Percentiles rank a stretch among this genome's conserved stretches.
Evolutionary conservation across 2,113 vertebrate genomes (phyloP).

Genomic region (Parus major): DNA sequence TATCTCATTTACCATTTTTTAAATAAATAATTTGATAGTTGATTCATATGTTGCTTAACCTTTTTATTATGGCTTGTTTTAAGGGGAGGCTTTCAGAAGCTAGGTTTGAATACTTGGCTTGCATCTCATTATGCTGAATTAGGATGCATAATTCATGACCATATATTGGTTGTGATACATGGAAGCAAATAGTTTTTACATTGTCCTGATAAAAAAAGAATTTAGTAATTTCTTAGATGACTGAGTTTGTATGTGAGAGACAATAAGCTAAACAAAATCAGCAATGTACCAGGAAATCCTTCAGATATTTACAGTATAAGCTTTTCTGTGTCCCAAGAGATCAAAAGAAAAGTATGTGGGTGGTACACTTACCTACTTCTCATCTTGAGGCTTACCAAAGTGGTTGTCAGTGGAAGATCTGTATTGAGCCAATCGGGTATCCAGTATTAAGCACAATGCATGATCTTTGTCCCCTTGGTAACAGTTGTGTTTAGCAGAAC

Average conservation of each 20-base stretch:
- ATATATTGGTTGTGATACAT: neutral
- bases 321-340: neutral
- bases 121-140: neutral
- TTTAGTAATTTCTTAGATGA: neutral
- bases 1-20: neutral
- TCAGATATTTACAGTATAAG: neutral
- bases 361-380: neutral
- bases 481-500: constrained; percentile 24
- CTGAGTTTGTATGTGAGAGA: neutral
- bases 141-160: neutral
- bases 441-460: neutral
- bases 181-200: neutral
- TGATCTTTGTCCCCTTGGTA: constrained; percentile 26
- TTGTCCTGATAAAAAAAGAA: neutral
- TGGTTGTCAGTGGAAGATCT: neutral
- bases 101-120: neutral
- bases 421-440: neutral
- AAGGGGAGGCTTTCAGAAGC: neutral
- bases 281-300: neutral
- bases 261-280: neutral
- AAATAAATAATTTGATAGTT: neutral
- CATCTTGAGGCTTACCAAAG: neutral
- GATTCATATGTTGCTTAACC: neutral
- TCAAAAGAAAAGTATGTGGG: neutral
- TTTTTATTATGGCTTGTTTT: neutral